Evolutionary conservation across 2,113 vertebrate genomes (phyloP).

Genomic region (Romanogobio albipinnatus): DNA sequence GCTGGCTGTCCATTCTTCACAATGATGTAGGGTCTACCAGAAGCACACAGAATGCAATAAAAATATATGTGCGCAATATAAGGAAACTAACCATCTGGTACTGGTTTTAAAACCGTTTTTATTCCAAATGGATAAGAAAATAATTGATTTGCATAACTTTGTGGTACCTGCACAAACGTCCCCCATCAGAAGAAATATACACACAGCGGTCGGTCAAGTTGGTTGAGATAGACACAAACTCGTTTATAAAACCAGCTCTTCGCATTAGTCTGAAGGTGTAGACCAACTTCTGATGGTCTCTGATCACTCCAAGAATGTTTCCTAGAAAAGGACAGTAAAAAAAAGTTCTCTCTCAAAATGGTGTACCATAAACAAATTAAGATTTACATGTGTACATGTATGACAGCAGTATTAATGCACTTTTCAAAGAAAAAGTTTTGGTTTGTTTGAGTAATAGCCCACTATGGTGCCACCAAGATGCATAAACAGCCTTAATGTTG

Average conservation of each 20-base stretch:
- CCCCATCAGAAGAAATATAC: slow-evolving; percentile 96
- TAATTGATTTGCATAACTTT: not conserved
- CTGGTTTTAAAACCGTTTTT: not conserved
- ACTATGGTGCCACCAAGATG: slow-evolving; percentile 30
- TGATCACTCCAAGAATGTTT: slow-evolving; percentile 96
- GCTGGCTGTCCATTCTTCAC: slow-evolving; percentile 93
- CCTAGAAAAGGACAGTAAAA: slow-evolving; percentile 70
- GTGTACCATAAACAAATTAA: slow-evolving; percentile 9
- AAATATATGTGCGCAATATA: not conserved
- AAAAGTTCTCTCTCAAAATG: too few species aligned
- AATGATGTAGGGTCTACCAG: slow-evolving; percentile 91
- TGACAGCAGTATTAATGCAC: slow-evolving; percentile 56
- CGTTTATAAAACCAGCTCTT: slow-evolving; percentile 94
- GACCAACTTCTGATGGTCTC: slow-evolving; percentile 91
- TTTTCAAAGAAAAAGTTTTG: slow-evolving; percentile 61
- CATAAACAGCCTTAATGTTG: slow-evolving; percentile 19
- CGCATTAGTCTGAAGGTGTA: slow-evolving; percentile 94
- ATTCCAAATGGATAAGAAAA: not conserved
- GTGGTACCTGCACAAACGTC: slow-evolving; percentile 90
- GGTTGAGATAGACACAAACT: slow-evolving; percentile 98
- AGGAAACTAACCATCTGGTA: not conserved
- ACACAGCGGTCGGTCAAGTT: slow-evolving; percentile 95
- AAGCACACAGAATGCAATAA: not conserved
- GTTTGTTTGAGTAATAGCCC: slow-evolving; percentile 4
- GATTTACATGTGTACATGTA: not conserved